phyloP scores from a whole-genome alignment of 2,888 invertebrate species.

The Polia nebulosa region DNA sequence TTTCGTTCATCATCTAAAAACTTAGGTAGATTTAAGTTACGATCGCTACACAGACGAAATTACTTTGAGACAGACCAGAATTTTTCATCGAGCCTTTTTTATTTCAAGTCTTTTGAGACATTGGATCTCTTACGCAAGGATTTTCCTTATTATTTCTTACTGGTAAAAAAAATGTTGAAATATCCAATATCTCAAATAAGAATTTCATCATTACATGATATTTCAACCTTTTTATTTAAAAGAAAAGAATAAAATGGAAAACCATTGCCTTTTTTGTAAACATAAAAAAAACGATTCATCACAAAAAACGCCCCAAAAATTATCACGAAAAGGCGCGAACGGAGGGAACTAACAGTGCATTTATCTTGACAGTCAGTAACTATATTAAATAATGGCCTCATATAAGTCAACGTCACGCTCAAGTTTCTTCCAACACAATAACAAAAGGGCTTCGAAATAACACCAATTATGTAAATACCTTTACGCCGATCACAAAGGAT shows the following conservation, averaged over 20 bases:
- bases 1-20: background rate
- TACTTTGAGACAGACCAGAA: background rate
- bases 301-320: conserved; percentile 16
- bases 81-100: conserved; percentile 10
- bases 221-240: no score
- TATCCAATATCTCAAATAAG: conserved; percentile 2
- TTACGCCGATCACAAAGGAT: conserved; percentile 61
- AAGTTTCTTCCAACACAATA: conserved; percentile 60
- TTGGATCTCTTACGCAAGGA: conserved; percentile 7
- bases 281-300: no score
- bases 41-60: background rate
- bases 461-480: conserved; percentile 69
- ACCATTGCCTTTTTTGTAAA: no score
- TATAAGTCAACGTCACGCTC: conserved; percentile 61
- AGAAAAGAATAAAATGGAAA: no score
- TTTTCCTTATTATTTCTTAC: conserved; percentile 3
- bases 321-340: conserved; percentile 36
- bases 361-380: conserved; percentile 53
- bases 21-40: background rate
- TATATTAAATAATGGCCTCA: conserved; percentile 56
- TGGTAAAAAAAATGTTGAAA: background rate
- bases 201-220: no score
- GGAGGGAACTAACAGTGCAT: conserved; percentile 34
- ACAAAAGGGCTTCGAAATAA: conserved; percentile 63
- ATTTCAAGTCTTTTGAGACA: conserved; percentile 9